phyloP scores from a whole-genome alignment of 2,797 vertebrate species.

The Myripristis jacobus region DNA sequence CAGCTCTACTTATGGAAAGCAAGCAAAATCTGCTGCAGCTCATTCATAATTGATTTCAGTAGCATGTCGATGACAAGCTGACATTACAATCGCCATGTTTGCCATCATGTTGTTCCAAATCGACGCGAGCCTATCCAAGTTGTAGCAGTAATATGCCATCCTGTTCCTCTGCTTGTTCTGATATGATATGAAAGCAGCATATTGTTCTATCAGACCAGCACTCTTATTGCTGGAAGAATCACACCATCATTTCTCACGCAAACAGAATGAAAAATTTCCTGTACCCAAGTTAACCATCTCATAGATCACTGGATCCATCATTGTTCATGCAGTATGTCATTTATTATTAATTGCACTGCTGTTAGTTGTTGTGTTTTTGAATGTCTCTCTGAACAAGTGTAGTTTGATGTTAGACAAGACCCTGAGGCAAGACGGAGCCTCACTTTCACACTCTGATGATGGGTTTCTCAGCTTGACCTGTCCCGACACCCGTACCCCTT shows the following conservation, averaged over 20 bases:
- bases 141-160: background rate
- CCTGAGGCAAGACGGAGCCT: constrained; percentile 29
- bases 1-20: constrained; percentile 28
- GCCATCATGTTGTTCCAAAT: constrained; percentile 8
- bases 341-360: constrained; percentile 38
- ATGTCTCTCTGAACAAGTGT: constrained; percentile 23
- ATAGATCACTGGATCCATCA: background rate
- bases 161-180: background rate
- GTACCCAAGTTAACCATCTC: constrained; percentile 3
- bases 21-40: constrained; percentile 20
- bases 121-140: background rate
- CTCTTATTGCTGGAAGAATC: constrained; percentile 1
- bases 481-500: constrained; percentile 16
- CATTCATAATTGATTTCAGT: constrained; percentile 31
- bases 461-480: constrained; percentile 7
- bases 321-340: constrained; percentile 29
- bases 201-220: background rate
- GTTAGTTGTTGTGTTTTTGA: constrained; percentile 24
- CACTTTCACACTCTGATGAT: constrained; percentile 3
- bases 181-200: background rate
- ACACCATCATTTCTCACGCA: background rate
- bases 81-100: constrained; percentile 7
- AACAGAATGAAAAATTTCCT: background rate
- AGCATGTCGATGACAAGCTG: constrained; percentile 32
- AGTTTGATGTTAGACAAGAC: constrained; percentile 42